Percentiles rank a stretch among this genome's conserved stretches.
These are phyloP conservation scores for Synanthedon andrenaeformis DNA, from an alignment of 2,888 invertebrate genomes.

Conservation along the genomic window DNA sequence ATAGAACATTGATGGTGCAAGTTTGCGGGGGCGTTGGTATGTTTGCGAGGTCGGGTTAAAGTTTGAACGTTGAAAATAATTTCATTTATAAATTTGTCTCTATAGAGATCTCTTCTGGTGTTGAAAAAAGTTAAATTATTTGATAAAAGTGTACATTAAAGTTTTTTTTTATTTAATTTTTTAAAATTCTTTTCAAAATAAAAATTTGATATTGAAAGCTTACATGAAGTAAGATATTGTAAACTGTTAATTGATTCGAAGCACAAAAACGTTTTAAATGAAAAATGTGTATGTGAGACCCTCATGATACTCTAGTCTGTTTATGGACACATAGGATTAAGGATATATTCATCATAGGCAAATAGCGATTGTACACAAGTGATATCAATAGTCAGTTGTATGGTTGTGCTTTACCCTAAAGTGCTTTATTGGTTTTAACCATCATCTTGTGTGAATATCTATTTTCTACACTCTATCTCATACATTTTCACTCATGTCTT, in stretches of 20 bases:
- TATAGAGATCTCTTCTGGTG: too few relatives aligned
- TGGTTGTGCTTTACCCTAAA: constrained; percentile 3
- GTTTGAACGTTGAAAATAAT: too few relatives aligned
- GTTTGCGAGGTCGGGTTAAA: too few relatives aligned
- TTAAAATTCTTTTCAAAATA: too few relatives aligned
- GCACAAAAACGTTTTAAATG: constrained; percentile 1
- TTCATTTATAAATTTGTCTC: too few relatives aligned
- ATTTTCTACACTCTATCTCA: constrained; percentile 68
- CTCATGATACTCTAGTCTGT: constrained; percentile 11
- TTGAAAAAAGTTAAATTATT: too few relatives aligned
- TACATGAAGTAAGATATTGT: too few relatives aligned
- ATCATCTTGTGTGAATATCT: constrained; percentile 23
- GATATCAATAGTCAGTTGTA: neutral
- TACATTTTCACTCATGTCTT: constrained; percentile 9
- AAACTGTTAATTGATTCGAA: neutral
- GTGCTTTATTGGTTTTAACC: constrained; percentile 60
- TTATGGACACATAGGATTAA: constrained; percentile 7
- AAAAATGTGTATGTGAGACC: constrained; percentile 1
- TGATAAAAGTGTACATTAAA: too few relatives aligned
- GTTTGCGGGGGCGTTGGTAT: too few relatives aligned
- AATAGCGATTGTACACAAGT: constrained; percentile 5
- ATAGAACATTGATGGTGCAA: constrained; percentile 31
- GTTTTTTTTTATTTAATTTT: too few relatives aligned
- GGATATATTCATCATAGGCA: constrained; percentile 6
- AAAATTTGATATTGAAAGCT: too few relatives aligned